These are phyloP conservation scores for Chrysomela aeneicollis DNA, from an alignment of 2,888 invertebrate species.

Conservation along the genomic window DNA sequence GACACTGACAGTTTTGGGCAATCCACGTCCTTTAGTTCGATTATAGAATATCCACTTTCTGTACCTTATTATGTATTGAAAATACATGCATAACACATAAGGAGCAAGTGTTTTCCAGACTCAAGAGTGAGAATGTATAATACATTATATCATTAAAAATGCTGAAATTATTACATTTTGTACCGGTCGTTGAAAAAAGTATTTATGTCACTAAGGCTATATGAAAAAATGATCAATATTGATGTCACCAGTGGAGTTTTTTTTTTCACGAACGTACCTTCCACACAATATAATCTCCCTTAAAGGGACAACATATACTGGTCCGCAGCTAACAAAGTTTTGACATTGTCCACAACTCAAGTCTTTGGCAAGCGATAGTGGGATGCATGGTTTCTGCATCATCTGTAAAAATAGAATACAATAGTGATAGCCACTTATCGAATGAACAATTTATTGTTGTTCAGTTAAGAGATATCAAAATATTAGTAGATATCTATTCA, in stretches of 20 bases:
- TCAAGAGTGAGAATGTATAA: too few species aligned
- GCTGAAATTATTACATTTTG: too few species aligned
- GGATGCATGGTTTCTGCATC: constrained; percentile 40
- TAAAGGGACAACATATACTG: constrained; percentile 51
- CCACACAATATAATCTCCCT: constrained; percentile 55
- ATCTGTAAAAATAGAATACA: constrained; percentile 34
- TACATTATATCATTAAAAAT: too few species aligned
- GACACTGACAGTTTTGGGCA: too few species aligned
- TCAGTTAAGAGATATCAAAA: not conserved
- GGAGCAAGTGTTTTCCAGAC: too few species aligned
- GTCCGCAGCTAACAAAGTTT: constrained; percentile 54
- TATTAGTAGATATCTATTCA: not conserved
- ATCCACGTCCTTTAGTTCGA: too few species aligned
- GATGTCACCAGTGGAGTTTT: not conserved
- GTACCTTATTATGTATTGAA: too few species aligned
- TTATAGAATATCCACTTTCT: too few species aligned
- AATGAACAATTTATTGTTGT: not conserved
- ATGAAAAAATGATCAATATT: too few species aligned
- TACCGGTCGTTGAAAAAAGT: too few species aligned
- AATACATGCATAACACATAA: too few species aligned
- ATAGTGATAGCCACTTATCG: not conserved
- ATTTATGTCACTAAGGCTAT: too few species aligned
- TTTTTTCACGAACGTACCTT: constrained; percentile 27
- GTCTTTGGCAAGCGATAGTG: constrained; percentile 41
- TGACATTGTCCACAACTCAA: constrained; percentile 54